Evolutionary conservation across 2,113 vertebrate species (phyloP), one percentile per base, ranked within the genome.

Genomic region (Lota lota): DNA sequence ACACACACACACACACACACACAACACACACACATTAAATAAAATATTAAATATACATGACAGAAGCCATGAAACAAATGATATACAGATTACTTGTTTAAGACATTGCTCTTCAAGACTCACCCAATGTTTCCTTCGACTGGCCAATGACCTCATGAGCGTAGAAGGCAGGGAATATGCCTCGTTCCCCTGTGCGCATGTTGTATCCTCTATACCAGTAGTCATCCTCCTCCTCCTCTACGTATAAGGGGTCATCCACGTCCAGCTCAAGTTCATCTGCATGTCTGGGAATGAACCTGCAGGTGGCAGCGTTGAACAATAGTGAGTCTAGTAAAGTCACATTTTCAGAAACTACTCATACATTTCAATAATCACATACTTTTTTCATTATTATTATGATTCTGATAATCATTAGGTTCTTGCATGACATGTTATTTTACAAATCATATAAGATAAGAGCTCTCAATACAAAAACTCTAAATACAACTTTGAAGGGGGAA

Each of bases 191-290:
- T 0, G 97, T 99, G 5, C 96, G 90, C 97, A 99, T 99, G 88
- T 99, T 99, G 80, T 97, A 98, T 15, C 97, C 97, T 5, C 94
- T 88, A 87, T 95, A 98, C 97, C 97, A 99, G 85, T 96, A 98
- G 80, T 98, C 97, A 1, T 98, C 96, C 72, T 97, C 96, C 79
- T 98, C 96, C 40, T 95, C 93, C 84, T 98, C 97, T 73, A 98
- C 95, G 67, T 93, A 92, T 75, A 99, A 87, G 0, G 97, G 96
- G 69, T 99, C 96, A 0, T 99, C 97, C 83, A 98, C 95, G 0
- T 98, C 97, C 20, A 99, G 88, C 83, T 98, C 96, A 85, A 99
- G 90, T 77, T 99, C 97, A 0, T 99, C 97, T 40, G 94, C 90
- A 4, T 99, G 96, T 28, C 97, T 94, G 0, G 97, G 96, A 81